Evolutionary conservation across 64 coral and sea anemone genomes (phyloP), one percentile per base, ranked within the genome.

Genomic region (Cladopsammia gracilis): DNA sequence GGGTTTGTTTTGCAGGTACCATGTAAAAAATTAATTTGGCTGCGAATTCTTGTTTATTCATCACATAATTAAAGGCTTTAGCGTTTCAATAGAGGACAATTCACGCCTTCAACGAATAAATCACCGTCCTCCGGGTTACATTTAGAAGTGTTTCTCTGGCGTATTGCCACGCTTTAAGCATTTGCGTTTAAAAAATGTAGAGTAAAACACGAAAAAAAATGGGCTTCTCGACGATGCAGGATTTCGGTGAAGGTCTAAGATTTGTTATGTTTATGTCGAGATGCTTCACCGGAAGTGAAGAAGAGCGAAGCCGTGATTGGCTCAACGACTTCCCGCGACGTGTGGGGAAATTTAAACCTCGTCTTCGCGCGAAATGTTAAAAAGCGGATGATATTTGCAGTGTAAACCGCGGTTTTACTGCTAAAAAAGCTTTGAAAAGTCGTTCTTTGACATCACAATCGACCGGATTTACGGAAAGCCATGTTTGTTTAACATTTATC

Each of bases 11-110:
- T 82, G 4, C 44, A 64, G 80, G 62, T 67, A 67, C 60, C 80
- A 84, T 48, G 44, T 0, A 49, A 84, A 43, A 84, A 84, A 84
- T 66, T 84, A 84, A 84, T 84, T 84, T 84, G 44, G 45, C 20
- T n/a, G 3, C 60, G 19, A 48, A 84, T 67, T 50, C 26, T 22
- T 84, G 80, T 84, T 84, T 84, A 67, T 84, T 49, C 20, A 67
- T 11, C 62, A 59, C 62, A 84, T 62, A 84, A 84, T 84, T 84
- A 49, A 84, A 14, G 60, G 45, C 61, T 67, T 84, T 84, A 48
- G 44, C 43, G 4, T 46, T 84, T 84, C 10, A 84, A 67, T 34
- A 59, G 59, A 67, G 10, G 45, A 50, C 61, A 84, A 68, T 84
- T 83, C 59, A 20, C 48, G 42, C 59, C 57, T 81, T 49, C 43